Evolutionary conservation across 2,888 invertebrate species (phyloP).

Genomic region (Latheticus oryzae): DNA sequence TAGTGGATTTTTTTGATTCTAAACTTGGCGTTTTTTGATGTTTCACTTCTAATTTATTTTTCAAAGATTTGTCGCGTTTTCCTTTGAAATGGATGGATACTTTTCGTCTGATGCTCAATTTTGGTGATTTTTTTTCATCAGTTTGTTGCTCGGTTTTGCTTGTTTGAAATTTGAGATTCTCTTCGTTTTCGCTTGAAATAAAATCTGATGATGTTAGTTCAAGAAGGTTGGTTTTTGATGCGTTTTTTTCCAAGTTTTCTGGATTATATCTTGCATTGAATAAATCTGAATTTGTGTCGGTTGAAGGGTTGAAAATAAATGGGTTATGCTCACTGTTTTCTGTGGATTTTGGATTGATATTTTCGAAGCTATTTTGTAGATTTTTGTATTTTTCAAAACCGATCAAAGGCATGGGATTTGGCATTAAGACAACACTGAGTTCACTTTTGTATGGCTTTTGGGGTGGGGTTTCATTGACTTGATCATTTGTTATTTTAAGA

Average conservation of each 20-base stretch:
- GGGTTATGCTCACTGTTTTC: slow-evolving; percentile 56
- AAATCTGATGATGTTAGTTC: slow-evolving; percentile 52
- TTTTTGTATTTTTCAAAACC: slow-evolving; percentile 64
- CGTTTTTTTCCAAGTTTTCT: slow-evolving; percentile 61
- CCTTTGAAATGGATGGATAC: slow-evolving; percentile 67
- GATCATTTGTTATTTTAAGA: slow-evolving; percentile 42
- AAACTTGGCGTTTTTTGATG: slow-evolving; percentile 62
- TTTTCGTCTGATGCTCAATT: slow-evolving; percentile 60
- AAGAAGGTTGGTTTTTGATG: slow-evolving; percentile 60
- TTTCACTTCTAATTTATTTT: slow-evolving; percentile 46
- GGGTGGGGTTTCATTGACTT: slow-evolving; percentile 19
- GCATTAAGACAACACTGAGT: slow-evolving; percentile 64
- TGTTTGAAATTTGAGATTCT: slow-evolving; percentile 57
- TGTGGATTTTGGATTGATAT: slow-evolving; percentile 53
- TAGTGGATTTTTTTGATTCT: slow-evolving; percentile 57
- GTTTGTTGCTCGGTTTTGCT: slow-evolving; percentile 42
- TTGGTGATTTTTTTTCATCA: slow-evolving; percentile 43
- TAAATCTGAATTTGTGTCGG: slow-evolving; percentile 56
- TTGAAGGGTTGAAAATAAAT: slow-evolving; percentile 59
- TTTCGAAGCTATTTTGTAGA: slow-evolving; percentile 61
- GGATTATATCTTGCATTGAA: slow-evolving; percentile 59
- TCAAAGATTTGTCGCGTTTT: slow-evolving; percentile 56
- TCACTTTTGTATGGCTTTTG: slow-evolving; percentile 63
- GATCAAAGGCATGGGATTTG: slow-evolving; percentile 64
- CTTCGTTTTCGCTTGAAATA: slow-evolving; percentile 60